Evolutionary conservation across 2,113 vertebrate species (phyloP), one percentile per base, ranked within the genome.

Genomic region (Ictidomys tridecemlineatus): DNA sequence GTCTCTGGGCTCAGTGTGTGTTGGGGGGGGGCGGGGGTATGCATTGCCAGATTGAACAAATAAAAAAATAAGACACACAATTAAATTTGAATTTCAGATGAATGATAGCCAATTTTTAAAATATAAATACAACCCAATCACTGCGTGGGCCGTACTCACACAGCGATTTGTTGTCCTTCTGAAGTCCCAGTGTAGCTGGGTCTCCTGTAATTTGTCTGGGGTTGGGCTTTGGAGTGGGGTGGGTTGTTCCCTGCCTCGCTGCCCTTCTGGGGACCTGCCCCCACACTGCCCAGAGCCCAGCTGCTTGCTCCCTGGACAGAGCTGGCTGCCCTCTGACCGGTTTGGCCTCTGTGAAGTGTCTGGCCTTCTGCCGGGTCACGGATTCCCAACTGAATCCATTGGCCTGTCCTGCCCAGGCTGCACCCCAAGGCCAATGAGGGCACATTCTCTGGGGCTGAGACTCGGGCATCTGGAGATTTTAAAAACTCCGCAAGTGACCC

Each of bases 51-150:
- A n/a, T 37, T 65, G 56, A 84, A 69, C 48, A 73, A 48, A 51
- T 39, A 20, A 32, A 82, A 80, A 83, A 9, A 61, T 67, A 37
- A 24, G 45, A 61, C 6, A 34, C 32, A 17, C 37, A 37, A 48
- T 69, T 70, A 61, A 53, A 76, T 91, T 58, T 73, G 53, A 95
- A 88, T 72, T 80, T 87, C 76, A 85, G 65, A 73, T 53, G 26
- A 56, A 56, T 32, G 56, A 53, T 32, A 85, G 42, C 30, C 63
- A 61, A 18, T n/a, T 80, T 22, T 92, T 89, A 28, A 67, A 48
- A 24, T 89, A 20, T 39, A 74, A 58, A 18, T 76, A 5, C 45
- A 30, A 37, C 80, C 86, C 80, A 58, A 77, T 58, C 69, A 69
- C 56, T 48, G 17, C 22, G 45, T 0, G 2, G 22, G 69, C 77